Evolutionary conservation across 2,113 vertebrate genomes (phyloP).

Genomic region (Aegypius monachus): DNA sequence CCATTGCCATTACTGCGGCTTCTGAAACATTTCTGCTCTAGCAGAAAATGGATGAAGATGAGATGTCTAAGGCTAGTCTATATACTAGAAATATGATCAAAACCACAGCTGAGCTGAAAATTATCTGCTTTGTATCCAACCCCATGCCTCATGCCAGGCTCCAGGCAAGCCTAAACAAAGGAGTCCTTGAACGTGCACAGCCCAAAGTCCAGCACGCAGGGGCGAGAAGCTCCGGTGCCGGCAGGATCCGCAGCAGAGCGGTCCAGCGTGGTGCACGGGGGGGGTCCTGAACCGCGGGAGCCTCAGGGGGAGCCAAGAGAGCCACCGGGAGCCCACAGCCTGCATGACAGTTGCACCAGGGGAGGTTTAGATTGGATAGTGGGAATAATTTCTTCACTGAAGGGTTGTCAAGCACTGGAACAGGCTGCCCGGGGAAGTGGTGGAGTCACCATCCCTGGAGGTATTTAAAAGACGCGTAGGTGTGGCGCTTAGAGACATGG

Average conservation of each 20-base stretch:
- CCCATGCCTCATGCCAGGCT: neutral
- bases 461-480: neutral
- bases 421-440: neutral
- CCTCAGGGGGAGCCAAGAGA: neutral
- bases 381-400: too few species aligned
- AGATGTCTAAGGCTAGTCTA: neutral
- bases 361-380: neutral
- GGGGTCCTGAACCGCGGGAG: rapidly evolving
- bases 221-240: rapidly evolving
- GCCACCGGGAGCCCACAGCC: rapidly evolving
- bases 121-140: neutral
- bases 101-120: neutral
- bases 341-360: too few species aligned
- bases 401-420: neutral
- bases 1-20: neutral
- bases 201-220: neutral
- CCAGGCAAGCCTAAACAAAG: neutral
- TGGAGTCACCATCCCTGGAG: neutral
- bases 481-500: neutral
- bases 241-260: neutral
- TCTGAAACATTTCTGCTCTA: neutral
- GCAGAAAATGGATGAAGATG: neutral
- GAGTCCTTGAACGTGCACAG: neutral
- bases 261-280: rapidly evolving
- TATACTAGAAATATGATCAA: neutral